Evolutionary conservation across 2,888 invertebrate genomes (phyloP).

Genomic region (Blera fallax): DNA sequence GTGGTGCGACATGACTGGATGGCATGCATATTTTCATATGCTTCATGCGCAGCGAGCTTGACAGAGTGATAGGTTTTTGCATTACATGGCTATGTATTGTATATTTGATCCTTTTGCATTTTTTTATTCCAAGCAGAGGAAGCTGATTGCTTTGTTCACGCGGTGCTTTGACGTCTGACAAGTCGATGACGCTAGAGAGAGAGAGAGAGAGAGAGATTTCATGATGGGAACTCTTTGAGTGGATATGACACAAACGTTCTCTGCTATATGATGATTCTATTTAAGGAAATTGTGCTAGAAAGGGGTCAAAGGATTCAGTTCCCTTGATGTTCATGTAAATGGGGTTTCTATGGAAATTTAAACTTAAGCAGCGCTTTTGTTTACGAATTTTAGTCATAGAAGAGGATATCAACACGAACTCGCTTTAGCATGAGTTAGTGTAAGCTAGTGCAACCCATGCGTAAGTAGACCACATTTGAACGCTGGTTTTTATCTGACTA

Average conservation of each 20-base stretch:
- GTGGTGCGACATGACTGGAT: constrained; percentile 63
- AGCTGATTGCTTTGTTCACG: constrained; percentile 60
- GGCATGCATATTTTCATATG: constrained; percentile 54
- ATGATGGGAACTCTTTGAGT: constrained; percentile 43
- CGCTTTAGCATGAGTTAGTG: not conserved
- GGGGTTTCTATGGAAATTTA: not conserved
- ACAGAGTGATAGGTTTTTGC: constrained; percentile 35
- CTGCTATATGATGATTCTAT: constrained; percentile 48
- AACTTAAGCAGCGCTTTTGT: not conserved
- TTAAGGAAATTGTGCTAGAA: not conserved
- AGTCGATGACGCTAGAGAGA: constrained; percentile 43
- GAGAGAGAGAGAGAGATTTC: not conserved
- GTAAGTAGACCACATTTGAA: too few species aligned
- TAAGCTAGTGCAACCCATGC: too few species aligned
- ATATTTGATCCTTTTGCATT: constrained; percentile 28
- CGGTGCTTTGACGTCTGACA: constrained; percentile 50
- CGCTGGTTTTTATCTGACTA: too few species aligned
- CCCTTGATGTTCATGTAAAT: not conserved
- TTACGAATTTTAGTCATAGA: not conserved
- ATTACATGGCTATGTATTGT: constrained; percentile 23
- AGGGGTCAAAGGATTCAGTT: not conserved
- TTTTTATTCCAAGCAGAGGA: constrained; percentile 27
- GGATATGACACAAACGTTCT: constrained; percentile 49
- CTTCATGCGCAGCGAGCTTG: not conserved
- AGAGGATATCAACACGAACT: not conserved